phyloP scores from a whole-genome alignment of 2,113 vertebrate species.

The Sula dactylatra region DNA sequence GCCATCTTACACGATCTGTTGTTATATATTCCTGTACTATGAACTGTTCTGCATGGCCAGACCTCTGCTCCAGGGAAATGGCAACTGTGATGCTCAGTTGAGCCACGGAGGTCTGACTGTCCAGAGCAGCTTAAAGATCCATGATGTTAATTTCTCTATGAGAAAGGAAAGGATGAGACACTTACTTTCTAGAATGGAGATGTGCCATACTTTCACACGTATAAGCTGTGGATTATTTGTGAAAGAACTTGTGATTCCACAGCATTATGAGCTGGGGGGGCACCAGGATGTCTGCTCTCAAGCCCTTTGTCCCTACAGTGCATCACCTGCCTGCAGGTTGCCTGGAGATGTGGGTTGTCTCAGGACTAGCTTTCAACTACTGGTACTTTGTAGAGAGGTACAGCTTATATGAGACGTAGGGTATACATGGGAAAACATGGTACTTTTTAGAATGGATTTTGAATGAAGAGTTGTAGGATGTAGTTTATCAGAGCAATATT shows the following conservation, averaged over 20 bases:
- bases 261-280: not conserved
- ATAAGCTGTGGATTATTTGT: not conserved
- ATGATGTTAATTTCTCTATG: not conserved
- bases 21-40: not conserved
- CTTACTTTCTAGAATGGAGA: not conserved
- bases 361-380: slow-evolving; percentile 4
- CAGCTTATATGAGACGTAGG: not conserved
- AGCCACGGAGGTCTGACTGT: not conserved
- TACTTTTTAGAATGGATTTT: slow-evolving; percentile 14
- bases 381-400: not conserved
- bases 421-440: not conserved
- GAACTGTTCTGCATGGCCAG: not conserved
- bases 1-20: not conserved
- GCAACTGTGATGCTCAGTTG: not conserved
- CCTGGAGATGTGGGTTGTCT: not conserved
- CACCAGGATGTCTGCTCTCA: not conserved
- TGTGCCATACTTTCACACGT: not conserved
- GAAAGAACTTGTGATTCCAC: not conserved
- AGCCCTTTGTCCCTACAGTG: not conserved
- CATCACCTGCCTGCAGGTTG: not conserved
- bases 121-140: not conserved
- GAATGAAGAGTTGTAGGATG: not conserved
- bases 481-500: slow-evolving; percentile 3
- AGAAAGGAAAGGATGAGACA: not conserved
- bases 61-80: not conserved